phyloP scores from a whole-genome alignment of 2,113 vertebrate species.

The Seriola quinqueradiata region DNA sequence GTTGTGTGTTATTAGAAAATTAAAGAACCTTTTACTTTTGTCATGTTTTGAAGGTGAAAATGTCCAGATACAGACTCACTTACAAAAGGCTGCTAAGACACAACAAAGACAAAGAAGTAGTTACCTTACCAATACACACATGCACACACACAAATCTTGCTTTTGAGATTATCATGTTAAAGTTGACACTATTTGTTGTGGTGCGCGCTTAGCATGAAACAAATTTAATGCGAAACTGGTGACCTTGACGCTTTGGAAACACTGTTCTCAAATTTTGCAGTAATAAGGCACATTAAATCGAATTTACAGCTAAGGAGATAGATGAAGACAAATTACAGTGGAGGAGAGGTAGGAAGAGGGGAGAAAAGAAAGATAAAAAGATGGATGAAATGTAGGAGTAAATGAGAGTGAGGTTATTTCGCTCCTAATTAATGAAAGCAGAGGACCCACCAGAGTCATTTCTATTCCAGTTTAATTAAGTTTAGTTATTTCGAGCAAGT shows the following conservation, averaged over 20 bases:
- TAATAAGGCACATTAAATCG: constrained; percentile 37
- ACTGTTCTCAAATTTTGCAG: background rate
- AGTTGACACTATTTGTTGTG: background rate
- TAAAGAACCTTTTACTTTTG: too few relatives aligned
- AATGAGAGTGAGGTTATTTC: constrained; percentile 45
- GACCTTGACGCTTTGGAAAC: constrained; percentile 38
- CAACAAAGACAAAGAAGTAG: too few relatives aligned
- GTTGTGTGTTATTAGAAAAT: too few relatives aligned
- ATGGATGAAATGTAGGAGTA: constrained; percentile 35
- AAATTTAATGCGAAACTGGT: constrained; percentile 7
- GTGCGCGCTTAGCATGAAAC: background rate
- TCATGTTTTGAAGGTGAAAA: too few relatives aligned
- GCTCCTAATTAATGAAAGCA: constrained; percentile 57
- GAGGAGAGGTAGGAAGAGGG: constrained; percentile 24
- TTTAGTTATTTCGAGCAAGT: constrained; percentile 63
- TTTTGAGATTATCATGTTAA: background rate
- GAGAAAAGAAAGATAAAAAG: constrained; percentile 37
- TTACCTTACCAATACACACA: too few relatives aligned
- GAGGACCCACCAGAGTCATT: constrained; percentile 57
- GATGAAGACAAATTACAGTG: constrained; percentile 47
- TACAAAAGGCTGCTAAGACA: too few relatives aligned
- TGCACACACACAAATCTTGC: background rate
- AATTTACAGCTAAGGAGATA: constrained; percentile 45
- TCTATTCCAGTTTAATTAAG: constrained; percentile 69
- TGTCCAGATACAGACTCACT: too few relatives aligned